A percentile compares a stretch with the other conserved stretches of the same genome.
These are phyloP conservation scores for Ascaphus truei DNA, from an alignment of 2,113 vertebrate species.

Conservation along the genomic window DNA sequence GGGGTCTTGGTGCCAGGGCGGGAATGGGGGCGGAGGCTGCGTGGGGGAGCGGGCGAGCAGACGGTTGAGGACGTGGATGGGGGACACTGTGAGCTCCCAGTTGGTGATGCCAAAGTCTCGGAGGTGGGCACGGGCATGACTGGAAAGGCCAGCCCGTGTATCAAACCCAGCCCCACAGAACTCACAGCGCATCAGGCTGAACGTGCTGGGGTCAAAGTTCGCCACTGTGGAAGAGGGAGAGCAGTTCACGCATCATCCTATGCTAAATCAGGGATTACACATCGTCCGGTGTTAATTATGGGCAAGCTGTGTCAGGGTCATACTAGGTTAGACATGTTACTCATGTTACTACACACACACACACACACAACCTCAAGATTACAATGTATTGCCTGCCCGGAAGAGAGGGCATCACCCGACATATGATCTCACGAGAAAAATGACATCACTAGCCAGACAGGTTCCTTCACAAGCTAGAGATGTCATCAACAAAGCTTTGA, in stretches of 20 bases:
- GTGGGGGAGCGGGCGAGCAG: slow-evolving; percentile 83
- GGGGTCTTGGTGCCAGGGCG: slow-evolving; percentile 42
- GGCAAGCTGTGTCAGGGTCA: too few relatives aligned
- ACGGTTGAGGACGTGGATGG: slow-evolving; percentile 89
- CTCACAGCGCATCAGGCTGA: slow-evolving; percentile 94
- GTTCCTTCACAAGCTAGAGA: too few relatives aligned
- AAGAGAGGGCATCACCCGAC: too few relatives aligned
- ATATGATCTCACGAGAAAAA: too few relatives aligned
- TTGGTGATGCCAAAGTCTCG: slow-evolving; percentile 94
- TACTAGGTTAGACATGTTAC: too few relatives aligned
- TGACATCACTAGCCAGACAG: too few relatives aligned
- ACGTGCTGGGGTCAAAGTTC: slow-evolving; percentile 90
- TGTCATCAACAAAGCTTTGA: too few relatives aligned
- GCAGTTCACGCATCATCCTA: slow-evolving; percentile 16
- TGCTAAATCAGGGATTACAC: neutral
- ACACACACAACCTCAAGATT: too few relatives aligned
- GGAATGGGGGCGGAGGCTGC: slow-evolving; percentile 60
- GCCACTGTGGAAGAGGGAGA: slow-evolving; percentile 67
- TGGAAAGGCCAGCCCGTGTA: slow-evolving; percentile 89
- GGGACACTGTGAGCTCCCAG: slow-evolving; percentile 92
- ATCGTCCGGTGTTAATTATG: too few relatives aligned
- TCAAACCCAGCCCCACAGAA: slow-evolving; percentile 96
- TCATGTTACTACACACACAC: too few relatives aligned
- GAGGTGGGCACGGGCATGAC: slow-evolving; percentile 90
- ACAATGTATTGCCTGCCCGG: too few relatives aligned